Conservation (phyloP, 2,113 vertebrate species). For the Puffinus mauretanicus region DNA sequence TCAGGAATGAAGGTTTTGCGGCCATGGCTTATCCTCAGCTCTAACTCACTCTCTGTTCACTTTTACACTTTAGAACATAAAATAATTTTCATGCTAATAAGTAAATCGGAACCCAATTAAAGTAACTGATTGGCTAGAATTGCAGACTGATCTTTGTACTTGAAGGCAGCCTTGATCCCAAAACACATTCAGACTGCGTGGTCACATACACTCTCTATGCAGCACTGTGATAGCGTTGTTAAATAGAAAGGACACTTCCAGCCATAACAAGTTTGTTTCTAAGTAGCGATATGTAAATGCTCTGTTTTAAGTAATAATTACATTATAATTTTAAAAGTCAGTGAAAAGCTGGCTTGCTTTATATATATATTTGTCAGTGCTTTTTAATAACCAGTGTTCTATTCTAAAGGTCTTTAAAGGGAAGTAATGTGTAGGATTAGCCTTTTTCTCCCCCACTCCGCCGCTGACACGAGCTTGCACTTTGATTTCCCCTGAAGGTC, state of each 20-base stretch:
- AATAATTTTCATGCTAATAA: neutral
- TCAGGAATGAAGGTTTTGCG: neutral
- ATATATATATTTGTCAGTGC: neutral
- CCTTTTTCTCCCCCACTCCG: neutral
- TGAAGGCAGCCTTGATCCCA: neutral
- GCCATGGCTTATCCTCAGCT: neutral
- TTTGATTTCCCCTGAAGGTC: neutral
- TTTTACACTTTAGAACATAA: neutral
- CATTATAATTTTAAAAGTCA: neutral
- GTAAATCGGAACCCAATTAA: neutral
- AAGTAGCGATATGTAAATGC: neutral
- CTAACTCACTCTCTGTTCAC: neutral
- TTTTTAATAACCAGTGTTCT: neutral
- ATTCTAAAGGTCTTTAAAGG: neutral
- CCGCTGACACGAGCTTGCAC: neutral
- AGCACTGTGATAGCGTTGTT: neutral
- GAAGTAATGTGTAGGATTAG: neutral
- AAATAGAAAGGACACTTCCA: neutral
- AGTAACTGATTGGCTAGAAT: neutral
- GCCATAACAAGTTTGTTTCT: neutral
- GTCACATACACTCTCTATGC: accelerated
- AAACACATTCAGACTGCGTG: neutral
- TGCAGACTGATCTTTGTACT: neutral
- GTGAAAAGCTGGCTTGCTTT: neutral
- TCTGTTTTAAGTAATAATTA: neutral